Conservation (phyloP, 2,888 invertebrate genomes). For the Cosmia trapezina region DNA sequence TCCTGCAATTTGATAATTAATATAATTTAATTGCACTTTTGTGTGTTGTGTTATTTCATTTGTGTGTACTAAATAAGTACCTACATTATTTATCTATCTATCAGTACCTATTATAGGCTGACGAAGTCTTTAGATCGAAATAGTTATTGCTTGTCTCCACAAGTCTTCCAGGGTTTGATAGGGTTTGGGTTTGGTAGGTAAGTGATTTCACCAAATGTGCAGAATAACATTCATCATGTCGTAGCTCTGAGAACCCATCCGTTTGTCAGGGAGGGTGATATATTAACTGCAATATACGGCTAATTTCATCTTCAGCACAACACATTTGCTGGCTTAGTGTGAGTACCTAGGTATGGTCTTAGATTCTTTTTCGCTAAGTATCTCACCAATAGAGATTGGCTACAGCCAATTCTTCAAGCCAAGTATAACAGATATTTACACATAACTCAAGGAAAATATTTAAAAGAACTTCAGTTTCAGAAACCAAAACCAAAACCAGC, state of each 20-base stretch:
- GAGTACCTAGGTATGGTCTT: background rate
- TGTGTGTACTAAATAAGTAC: too few relatives aligned
- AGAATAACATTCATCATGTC: conserved; percentile 53
- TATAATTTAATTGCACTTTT: too few relatives aligned
- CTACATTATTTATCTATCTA: too few relatives aligned
- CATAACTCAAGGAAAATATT: background rate
- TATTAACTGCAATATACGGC: conserved; percentile 51
- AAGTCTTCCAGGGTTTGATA: conserved; percentile 16
- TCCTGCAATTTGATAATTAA: too few relatives aligned
- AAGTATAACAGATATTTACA: background rate
- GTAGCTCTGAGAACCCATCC: conserved; percentile 42
- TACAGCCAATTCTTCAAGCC: background rate
- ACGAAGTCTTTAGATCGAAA: background rate
- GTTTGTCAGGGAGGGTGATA: conserved; percentile 49
- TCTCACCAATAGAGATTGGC: background rate
- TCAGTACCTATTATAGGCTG: too few relatives aligned
- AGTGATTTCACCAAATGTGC: conserved; percentile 50
- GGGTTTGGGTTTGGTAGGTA: conserved; percentile 9
- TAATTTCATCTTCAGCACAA: conserved; percentile 46
- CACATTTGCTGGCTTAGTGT: conserved; percentile 35
- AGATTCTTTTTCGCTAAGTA: background rate
- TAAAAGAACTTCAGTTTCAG: background rate
- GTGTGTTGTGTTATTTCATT: too few relatives aligned
- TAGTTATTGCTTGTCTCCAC: background rate
- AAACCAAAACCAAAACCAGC: background rate